Percentiles rank a stretch among this genome's conserved stretches.
Evolutionary conservation across 2,888 invertebrate species (phyloP).

Genomic region (Ctenicera cuprea): DNA sequence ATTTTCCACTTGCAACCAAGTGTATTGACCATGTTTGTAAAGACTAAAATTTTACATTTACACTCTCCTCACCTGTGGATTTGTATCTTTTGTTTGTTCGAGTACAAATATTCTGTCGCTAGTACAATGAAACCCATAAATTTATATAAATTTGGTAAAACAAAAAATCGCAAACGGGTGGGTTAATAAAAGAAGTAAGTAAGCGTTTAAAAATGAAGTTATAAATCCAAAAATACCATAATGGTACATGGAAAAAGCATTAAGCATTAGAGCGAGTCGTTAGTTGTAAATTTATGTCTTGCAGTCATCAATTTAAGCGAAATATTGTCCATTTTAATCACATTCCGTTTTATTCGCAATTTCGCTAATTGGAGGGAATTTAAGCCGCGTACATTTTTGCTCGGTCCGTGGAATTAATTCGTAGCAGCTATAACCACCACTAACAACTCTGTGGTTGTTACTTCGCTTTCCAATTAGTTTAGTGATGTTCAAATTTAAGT

Average conservation of each 20-base stretch:
- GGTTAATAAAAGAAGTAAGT: conserved; percentile 3
- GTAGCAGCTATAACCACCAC: conserved; percentile 54
- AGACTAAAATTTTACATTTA: no score
- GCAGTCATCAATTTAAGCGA: conserved; percentile 47
- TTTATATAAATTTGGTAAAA: not conserved
- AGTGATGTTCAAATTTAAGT: conserved; percentile 60
- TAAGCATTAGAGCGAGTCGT: conserved; percentile 28
- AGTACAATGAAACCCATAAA: no score
- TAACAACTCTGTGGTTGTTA: conserved; percentile 52
- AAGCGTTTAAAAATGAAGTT: not conserved
- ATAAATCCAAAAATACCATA: conserved; percentile 18
- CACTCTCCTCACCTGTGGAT: no score
- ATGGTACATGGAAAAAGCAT: conserved; percentile 36
- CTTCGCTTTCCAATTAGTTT: conserved; percentile 60
- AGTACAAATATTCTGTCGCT: no score
- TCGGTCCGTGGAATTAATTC: conserved; percentile 57
- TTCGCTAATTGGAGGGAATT: conserved; percentile 58
- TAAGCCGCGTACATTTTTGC: conserved; percentile 57
- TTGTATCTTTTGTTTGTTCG: no score
- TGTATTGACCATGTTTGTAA: no score
- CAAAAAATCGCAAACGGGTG: not conserved
- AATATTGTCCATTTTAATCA: conserved; percentile 61
- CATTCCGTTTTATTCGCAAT: conserved; percentile 51
- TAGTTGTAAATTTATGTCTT: conserved; percentile 42
- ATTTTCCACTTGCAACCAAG: no score